Conservation (phyloP, 2,888 invertebrate genomes). For the Diarsia rubi region DNA sequence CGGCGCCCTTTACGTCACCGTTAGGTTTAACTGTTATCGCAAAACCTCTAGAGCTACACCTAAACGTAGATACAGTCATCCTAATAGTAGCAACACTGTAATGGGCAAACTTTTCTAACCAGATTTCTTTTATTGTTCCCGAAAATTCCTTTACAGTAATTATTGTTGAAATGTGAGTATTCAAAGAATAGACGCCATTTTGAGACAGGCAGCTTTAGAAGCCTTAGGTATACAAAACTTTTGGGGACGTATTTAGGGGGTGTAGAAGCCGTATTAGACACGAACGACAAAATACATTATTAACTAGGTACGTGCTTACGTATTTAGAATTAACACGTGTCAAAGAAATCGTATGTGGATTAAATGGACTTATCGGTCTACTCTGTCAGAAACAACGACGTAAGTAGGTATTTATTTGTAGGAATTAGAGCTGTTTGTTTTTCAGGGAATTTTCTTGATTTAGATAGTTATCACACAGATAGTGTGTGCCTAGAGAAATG, state of each 20-base stretch:
- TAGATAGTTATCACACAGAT: not conserved
- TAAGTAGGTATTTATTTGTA: not conserved
- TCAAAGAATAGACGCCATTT: conserved; percentile 83
- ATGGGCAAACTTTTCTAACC: conserved; percentile 62
- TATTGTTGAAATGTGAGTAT: conserved; percentile 65
- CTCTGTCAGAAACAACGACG: conserved; percentile 19
- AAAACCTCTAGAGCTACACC: conserved; percentile 62
- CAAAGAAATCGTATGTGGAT: conserved; percentile 67
- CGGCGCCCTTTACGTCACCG: conserved; percentile 53
- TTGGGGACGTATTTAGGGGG: conserved; percentile 80
- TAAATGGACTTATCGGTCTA: conserved; percentile 51
- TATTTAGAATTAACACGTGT: conserved; percentile 73
- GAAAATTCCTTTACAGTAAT: conserved; percentile 41
- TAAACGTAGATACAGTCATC: conserved; percentile 57
- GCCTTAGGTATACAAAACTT: conserved; percentile 79
- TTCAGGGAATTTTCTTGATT: not conserved
- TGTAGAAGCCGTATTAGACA: conserved; percentile 80
- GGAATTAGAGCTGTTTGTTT: conserved; percentile 11
- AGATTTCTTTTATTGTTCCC: conserved; percentile 43
- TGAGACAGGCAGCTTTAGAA: conserved; percentile 82
- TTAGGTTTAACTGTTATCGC: conserved; percentile 72
- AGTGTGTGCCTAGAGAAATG: not conserved
- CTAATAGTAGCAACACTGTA: conserved; percentile 66
- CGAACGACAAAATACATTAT: conserved; percentile 74
- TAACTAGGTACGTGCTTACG: conserved; percentile 71